These are phyloP conservation scores for Polypterus senegalus DNA, from an alignment of 2,113 vertebrate species.

Conservation along the genomic window DNA sequence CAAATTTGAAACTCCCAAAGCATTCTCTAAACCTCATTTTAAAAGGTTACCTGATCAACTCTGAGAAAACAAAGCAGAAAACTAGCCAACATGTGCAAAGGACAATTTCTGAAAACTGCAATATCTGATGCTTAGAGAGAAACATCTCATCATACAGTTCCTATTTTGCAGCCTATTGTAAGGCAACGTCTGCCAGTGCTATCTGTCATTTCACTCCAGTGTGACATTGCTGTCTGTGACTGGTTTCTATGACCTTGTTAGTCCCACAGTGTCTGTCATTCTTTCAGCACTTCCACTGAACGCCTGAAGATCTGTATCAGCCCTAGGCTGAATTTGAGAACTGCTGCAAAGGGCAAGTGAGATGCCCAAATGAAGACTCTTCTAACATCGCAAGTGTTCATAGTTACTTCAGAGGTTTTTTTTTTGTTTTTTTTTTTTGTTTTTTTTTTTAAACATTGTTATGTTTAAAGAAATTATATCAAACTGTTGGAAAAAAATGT, in stretches of 20 bases:
- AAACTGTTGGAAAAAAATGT: constrained; percentile 51
- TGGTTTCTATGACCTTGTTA: constrained; percentile 41
- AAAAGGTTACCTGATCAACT: constrained; percentile 46
- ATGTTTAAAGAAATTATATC: constrained; percentile 28
- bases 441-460: constrained; percentile 16
- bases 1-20: constrained; percentile 66
- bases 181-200: constrained; percentile 41
- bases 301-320: constrained; percentile 26
- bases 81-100: constrained; percentile 23
- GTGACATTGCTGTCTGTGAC: constrained; percentile 39
- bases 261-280: constrained; percentile 12
- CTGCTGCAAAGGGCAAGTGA: constrained; percentile 33
- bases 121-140: constrained; percentile 53
- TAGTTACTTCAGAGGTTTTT: constrained; percentile 44
- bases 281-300: constrained; percentile 23
- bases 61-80: constrained; percentile 6
- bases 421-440: constrained; percentile 59
- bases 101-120: constrained; percentile 28
- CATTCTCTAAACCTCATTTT: constrained; percentile 63
- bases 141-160: constrained; percentile 27
- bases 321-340: constrained; percentile 10
- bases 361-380: constrained; percentile 36
- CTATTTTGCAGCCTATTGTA: constrained; percentile 23
- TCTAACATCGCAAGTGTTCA: constrained; percentile 21
- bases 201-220: constrained; percentile 25